phyloP scores from a whole-genome alignment of 2,888 invertebrate genomes.

The Daptonema setosum region DNA sequence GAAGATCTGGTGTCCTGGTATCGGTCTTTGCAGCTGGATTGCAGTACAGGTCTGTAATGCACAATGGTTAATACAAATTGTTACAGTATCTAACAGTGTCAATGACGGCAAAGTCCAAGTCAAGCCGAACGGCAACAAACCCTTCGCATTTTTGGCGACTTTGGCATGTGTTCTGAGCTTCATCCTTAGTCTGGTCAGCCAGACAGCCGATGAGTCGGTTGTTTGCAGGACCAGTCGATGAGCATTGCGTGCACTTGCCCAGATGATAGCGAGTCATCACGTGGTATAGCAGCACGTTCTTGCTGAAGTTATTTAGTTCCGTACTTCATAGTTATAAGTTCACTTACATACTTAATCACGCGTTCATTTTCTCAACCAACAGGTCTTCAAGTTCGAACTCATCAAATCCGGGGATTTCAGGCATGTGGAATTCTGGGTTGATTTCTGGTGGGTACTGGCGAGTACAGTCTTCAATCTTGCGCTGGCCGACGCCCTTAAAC shows the following conservation, averaged over 20 bases:
- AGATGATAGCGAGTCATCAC: neutral
- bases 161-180: neutral
- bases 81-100: too few species aligned
- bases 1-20: too few species aligned
- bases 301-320: too few species aligned
- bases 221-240: neutral
- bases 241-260: neutral
- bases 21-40: too few species aligned
- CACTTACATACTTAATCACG: neutral
- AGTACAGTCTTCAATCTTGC: too few species aligned
- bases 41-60: too few species aligned
- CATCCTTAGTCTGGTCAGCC: neutral
- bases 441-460: too few species aligned
- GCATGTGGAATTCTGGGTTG: neutral
- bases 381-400: neutral
- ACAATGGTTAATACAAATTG: too few species aligned
- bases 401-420: neutral
- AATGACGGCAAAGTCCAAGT: too few species aligned
- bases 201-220: neutral
- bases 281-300: neutral
- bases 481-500: too few species aligned
- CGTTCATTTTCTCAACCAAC: neutral
- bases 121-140: too few species aligned
- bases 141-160: neutral
- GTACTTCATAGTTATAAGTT: neutral